Evolutionary conservation across 2,888 invertebrate genomes (phyloP).

Genomic region (Oeneis ivallda): DNA sequence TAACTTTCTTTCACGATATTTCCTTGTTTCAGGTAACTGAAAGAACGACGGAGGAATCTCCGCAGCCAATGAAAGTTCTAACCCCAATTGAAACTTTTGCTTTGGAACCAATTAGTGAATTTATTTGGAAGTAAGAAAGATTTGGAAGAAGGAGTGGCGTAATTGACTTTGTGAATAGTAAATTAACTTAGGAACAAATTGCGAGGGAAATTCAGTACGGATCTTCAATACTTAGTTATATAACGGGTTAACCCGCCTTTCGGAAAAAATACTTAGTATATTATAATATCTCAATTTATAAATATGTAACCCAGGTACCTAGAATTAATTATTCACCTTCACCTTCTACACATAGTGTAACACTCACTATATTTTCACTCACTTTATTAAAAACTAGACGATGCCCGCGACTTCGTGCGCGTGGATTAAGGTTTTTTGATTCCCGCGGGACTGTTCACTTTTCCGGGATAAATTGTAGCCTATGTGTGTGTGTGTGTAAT

Average conservation of each 20-base stretch:
- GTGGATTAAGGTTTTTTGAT: no score
- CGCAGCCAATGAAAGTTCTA: conserved; percentile 19
- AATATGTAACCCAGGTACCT: no score
- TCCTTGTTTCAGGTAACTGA: conserved; percentile 22
- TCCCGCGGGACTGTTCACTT: no score
- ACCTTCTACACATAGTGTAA: no score
- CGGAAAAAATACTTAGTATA: background rate
- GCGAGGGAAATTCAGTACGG: background rate
- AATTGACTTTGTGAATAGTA: background rate
- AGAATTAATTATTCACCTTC: no score
- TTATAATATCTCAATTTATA: no score
- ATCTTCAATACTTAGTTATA: background rate
- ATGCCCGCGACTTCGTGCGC: no score
- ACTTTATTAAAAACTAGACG: no score
- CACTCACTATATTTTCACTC: no score
- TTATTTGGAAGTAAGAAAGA: conserved; percentile 15
- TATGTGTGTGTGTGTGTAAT: no score
- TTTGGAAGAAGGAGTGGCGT: background rate
- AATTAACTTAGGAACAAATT: background rate
- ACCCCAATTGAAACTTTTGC: conserved; percentile 26
- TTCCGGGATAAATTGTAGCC: no score
- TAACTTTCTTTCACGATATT: conserved; percentile 11
- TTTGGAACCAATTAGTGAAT: conserved; percentile 26
- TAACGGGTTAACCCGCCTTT: background rate
- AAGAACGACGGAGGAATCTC: conserved; percentile 6